Percentiles rank a stretch among this genome's conserved stretches.
Evolutionary conservation across 2,797 vertebrate genomes (phyloP).

Genomic region (Periparus ater): DNA sequence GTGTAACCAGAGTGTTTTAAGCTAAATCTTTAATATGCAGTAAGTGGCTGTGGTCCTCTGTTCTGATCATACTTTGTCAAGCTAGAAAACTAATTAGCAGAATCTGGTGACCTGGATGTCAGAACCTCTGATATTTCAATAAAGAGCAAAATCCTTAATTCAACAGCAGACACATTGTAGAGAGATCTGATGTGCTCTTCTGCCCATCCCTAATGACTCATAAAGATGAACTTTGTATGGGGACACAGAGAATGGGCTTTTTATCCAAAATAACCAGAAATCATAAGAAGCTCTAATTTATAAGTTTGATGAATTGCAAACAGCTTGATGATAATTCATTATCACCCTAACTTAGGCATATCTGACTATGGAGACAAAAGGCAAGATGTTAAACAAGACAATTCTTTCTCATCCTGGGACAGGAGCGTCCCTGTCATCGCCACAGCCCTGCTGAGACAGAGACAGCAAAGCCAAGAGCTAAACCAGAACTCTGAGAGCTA

Average conservation of each 20-base stretch:
- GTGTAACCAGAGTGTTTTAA: neutral
- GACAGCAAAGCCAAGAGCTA: neutral
- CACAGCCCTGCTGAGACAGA: rapidly evolving
- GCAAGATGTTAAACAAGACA: neutral
- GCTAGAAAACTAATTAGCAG: conserved; percentile 34
- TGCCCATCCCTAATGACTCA: neutral
- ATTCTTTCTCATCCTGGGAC: neutral
- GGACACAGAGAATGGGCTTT: neutral
- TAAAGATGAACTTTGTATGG: neutral
- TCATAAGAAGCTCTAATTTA: neutral
- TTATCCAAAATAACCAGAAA: neutral
- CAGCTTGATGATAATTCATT: neutral
- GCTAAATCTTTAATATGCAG: neutral
- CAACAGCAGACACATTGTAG: neutral
- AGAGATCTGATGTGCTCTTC: neutral
- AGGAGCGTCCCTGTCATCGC: neutral
- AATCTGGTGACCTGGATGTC: conserved; percentile 33
- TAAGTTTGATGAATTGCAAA: neutral
- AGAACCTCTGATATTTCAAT: conserved; percentile 44
- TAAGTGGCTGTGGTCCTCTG: neutral
- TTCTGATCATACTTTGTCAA: neutral
- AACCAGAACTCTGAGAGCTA: neutral
- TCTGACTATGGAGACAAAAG: neutral
- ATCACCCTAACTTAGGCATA: neutral
- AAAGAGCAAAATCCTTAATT: conserved; percentile 38